Base-by-base conservation (phyloP, 2,113 vertebrate species). In the Noctilio leporinus region DNA sequence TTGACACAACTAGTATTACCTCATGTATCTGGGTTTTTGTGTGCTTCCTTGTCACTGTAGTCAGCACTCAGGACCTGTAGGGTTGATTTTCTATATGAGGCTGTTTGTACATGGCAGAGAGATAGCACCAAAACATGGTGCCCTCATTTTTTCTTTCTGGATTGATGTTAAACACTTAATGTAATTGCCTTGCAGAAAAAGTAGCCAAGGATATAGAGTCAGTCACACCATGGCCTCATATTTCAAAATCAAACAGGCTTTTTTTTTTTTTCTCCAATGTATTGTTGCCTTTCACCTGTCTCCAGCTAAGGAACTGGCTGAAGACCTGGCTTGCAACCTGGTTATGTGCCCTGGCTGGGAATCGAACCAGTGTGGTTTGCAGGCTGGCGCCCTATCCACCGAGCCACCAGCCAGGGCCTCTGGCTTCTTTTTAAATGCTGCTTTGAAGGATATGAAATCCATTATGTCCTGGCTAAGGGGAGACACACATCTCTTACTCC, bases 231-330 rank as follows among this genome's bases (percentile, higher is more conserved):
- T 8, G 64, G 49, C 92, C 70, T 96, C 90, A 14, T 89, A 95
- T 97, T 97, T 97, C 95, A 93, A 97, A 97, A 94, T 87, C 80
- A 96, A 53, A 0, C 86, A 47, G 35, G 47, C 86, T 91, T 94
- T 22, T 86, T 97, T 96, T 73, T 87, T 91, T 94, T 22, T 86
- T 97, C 96, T 73, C 86, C 64, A 97, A 93, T 3, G n/a, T n/a
- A n/a, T n/a, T n/a, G n/a, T n/a, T n/a, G n/a, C n/a, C n/a, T n/a
- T n/a, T n/a, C n/a, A n/a, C n/a, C n/a, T n/a, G n/a, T n/a, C n/a
- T n/a, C n/a, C n/a, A n/a, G n/a, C n/a, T n/a, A n/a, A n/a, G n/a
- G n/a, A n/a, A n/a, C n/a, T n/a, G n/a, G n/a, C n/a, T n/a, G n/a
- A n/a, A n/a, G n/a, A n/a, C n/a, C n/a, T n/a, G n/a, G n/a, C n/a